Evolutionary conservation across 2,797 vertebrate genomes (phyloP).

Genomic region (Melanotaenia parkinsoni): DNA sequence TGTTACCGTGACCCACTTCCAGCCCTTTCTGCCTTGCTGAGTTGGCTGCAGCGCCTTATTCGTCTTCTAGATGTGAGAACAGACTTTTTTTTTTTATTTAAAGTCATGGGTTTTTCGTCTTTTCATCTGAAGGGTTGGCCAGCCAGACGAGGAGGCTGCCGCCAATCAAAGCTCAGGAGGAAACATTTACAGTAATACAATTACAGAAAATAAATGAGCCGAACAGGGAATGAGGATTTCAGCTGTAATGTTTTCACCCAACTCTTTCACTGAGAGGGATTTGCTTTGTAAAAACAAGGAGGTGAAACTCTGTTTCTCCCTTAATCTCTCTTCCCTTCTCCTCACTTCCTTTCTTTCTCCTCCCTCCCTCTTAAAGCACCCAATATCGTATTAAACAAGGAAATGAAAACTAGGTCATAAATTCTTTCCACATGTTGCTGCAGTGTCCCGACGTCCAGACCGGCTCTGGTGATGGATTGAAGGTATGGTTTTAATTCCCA

Average conservation of each 20-base stretch:
- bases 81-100: not conserved
- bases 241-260: slow-evolving; percentile 16
- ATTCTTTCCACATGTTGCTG: slow-evolving; percentile 87
- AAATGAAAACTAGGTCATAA: slow-evolving; percentile 88
- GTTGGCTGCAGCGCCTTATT: slow-evolving; percentile 4
- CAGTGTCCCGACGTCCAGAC: slow-evolving; percentile 71
- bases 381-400: slow-evolving; percentile 80
- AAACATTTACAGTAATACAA: slow-evolving; percentile 52
- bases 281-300: slow-evolving; percentile 36
- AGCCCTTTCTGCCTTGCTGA: slow-evolving; percentile 9
- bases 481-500: slow-evolving; percentile 81
- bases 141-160: slow-evolving; percentile 5
- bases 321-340: slow-evolving; percentile 45
- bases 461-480: slow-evolving; percentile 77
- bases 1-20: slow-evolving; percentile 62
- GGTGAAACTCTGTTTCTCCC: slow-evolving; percentile 43
- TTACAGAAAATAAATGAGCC: slow-evolving; percentile 39
- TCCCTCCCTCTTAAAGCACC: slow-evolving; percentile 49
- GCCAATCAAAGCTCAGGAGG: slow-evolving; percentile 50
- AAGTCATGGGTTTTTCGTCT: not conserved
- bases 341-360: slow-evolving; percentile 37
- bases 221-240: slow-evolving; percentile 1
- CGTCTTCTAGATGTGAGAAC: not conserved
- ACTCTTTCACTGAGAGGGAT: not conserved
- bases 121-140: slow-evolving; percentile 7